Conservation (phyloP, 2,888 invertebrate genomes). For the Lingula anatina region DNA sequence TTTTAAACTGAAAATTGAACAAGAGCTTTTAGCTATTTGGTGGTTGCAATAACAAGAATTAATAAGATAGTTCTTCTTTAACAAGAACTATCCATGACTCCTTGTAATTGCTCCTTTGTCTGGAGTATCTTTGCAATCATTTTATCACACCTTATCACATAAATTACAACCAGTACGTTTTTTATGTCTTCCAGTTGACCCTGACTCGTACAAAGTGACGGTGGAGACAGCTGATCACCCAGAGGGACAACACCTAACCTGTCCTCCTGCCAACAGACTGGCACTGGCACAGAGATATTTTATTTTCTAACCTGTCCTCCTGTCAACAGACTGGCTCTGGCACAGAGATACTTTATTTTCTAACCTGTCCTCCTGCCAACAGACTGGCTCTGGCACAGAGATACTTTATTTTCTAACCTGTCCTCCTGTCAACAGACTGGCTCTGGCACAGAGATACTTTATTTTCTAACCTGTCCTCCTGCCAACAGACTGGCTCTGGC, state of each 20-base stretch:
- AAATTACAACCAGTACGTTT: too few relatives aligned
- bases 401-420: constrained; percentile 43
- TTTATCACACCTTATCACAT: too few relatives aligned
- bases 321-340: constrained; percentile 29
- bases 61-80: too few relatives aligned
- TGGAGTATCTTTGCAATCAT: too few relatives aligned
- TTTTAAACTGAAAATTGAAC: too few relatives aligned
- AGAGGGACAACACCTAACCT: constrained; percentile 26
- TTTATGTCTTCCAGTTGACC: constrained; percentile 32
- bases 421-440: constrained; percentile 31
- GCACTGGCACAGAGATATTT: constrained; percentile 43
- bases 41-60: too few relatives aligned
- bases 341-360: constrained; percentile 38
- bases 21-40: too few relatives aligned
- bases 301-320: constrained; percentile 41
- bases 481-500: constrained; percentile 33
- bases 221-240: constrained; percentile 16
- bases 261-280: constrained; percentile 33
- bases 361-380: constrained; percentile 37
- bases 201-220: constrained; percentile 38
- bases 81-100: too few relatives aligned
- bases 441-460: constrained; percentile 40
- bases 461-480: constrained; percentile 39
- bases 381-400: constrained; percentile 37
- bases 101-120: too few relatives aligned